These are phyloP conservation scores for Harpalus rufipes DNA, from an alignment of 2,888 invertebrate genomes.

Conservation along the genomic window DNA sequence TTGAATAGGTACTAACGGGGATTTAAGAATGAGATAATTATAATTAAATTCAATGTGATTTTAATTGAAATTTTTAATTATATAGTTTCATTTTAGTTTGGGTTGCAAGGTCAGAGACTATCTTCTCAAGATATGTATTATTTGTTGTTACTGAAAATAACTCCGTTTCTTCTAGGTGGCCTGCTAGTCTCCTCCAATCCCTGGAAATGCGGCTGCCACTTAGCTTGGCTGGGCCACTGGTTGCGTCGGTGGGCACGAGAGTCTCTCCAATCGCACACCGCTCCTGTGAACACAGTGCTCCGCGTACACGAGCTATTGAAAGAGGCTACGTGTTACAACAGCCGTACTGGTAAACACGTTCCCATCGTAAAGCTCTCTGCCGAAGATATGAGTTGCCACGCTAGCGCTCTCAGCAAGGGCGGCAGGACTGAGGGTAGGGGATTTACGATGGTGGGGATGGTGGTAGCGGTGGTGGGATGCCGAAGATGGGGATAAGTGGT, in stretches of 20 bases:
- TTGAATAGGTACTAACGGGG: no score
- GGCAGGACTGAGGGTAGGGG: neutral
- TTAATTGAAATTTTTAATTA: no score
- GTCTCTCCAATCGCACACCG: conserved; percentile 87
- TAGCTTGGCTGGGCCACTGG: conserved; percentile 95
- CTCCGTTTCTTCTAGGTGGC: conserved; percentile 82
- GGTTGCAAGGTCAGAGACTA: no score
- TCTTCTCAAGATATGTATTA: no score
- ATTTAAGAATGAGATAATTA: no score
- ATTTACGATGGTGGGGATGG: neutral
- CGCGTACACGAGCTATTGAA: conserved; percentile 80
- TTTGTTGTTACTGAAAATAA: neutral
- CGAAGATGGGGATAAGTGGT: neutral
- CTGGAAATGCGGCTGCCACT: conserved; percentile 91
- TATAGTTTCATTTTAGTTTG: no score
- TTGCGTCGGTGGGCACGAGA: conserved; percentile 92
- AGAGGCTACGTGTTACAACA: conserved; percentile 85
- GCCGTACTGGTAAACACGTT: conserved; percentile 81
- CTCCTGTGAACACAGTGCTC: conserved; percentile 75
- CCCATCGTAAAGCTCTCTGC: conserved; percentile 87
- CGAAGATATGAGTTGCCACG: conserved; percentile 90
- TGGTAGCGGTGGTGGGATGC: neutral
- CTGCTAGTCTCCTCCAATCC: conserved; percentile 91
- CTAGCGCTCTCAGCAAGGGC: conserved; percentile 86
- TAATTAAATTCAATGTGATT: no score